Evolutionary conservation across 1,140 invertebrate genomes (phyloP).

Genomic region (Semibalanus balanoides): DNA sequence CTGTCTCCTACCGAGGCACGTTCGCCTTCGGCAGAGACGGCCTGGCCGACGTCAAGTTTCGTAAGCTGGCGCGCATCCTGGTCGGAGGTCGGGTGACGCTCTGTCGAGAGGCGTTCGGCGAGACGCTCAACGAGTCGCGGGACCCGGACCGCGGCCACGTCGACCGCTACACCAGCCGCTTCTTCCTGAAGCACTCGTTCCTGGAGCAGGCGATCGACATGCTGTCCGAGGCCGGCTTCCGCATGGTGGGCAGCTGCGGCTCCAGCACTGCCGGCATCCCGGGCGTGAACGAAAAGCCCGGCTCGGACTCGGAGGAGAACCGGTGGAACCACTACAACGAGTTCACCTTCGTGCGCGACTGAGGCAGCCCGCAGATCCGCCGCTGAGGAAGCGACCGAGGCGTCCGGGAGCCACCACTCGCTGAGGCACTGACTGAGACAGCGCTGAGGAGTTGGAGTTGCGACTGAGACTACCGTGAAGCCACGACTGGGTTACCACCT

Average conservation of each 20-base stretch:
- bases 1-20: conserved; percentile 93
- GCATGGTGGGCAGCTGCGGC: conserved; percentile 55
- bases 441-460: too few relatives aligned
- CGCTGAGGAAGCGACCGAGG: too few relatives aligned
- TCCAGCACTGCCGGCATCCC: conserved; percentile 67
- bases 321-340: conserved; percentile 99
- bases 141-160: conserved; percentile 85
- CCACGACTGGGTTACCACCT: too few relatives aligned
- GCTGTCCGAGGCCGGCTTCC: conserved; percentile 83
- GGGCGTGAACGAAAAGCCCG: conserved; percentile 71
- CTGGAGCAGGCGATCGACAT: conserved; percentile 98
- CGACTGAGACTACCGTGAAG: too few relatives aligned
- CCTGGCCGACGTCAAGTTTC: conserved; percentile 94
- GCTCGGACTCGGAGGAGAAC: conserved; percentile 87
- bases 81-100: conserved; percentile 85
- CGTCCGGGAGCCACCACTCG: too few relatives aligned
- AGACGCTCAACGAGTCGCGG: conserved; percentile 91
- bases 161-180: conserved; percentile 91
- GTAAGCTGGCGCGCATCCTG: conserved; percentile 89
- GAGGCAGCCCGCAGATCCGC: conserved; percentile 24
- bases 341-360: conserved; percentile 84
- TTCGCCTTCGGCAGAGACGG: conserved; percentile 98
- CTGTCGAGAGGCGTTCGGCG: conserved; percentile 88
- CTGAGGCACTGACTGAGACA: too few relatives aligned
- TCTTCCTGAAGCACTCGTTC: conserved; percentile 95